Base-by-base conservation (phyloP, 2,113 vertebrate species). In the Hippocampus zosterae region DNA sequence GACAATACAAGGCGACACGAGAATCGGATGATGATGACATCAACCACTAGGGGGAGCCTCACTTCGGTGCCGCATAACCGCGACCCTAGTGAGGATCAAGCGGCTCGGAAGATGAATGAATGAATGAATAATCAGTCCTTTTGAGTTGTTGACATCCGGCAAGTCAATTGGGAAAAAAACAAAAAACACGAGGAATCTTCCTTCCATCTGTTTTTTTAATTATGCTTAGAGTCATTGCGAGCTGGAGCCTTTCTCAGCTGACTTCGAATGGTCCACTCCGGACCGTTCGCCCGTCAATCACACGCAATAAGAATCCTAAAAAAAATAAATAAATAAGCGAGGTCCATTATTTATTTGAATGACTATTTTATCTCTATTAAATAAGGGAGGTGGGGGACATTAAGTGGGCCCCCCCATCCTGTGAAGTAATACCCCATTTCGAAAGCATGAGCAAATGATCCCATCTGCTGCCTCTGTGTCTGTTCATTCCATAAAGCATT, bases 401-500 rank as follows among this genome's bases (percentile, higher is more conserved):
- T 0, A 33, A 57, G 23, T 2, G 0, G 3, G 12, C 10, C 5
- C 55, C 5, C 55, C 27, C 23, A 57, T 57, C 55, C 55, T 27
- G 55, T 27, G 25, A 29, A 16, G 57, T 33, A 60, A 60, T 33
- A 19, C 15, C 16, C 25, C 57, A 6, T 19, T 60, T 60, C 2
- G 5, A 60, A 60, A 60, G 57, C 57, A 18, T 29, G 57, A 60
- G 33, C 57, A 60, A 29, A 60, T 60, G 57, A 60, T 73, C 68
- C 82, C 83, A 84, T 88, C 83, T 85, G 84, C 76, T 70, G 68
- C n/a, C 67, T 60, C 53, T 72, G 55, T 53, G 68, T 57, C 53
- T 72, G 67, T 59, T 62, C 60, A 67, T 37, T 53, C 25, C 64
- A 42, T 66, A 59, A 74, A 10, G n/a, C 63, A 62, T 78, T 82